Evolutionary conservation across 2,888 invertebrate genomes (phyloP).

Genomic region (Folsomia candida): DNA sequence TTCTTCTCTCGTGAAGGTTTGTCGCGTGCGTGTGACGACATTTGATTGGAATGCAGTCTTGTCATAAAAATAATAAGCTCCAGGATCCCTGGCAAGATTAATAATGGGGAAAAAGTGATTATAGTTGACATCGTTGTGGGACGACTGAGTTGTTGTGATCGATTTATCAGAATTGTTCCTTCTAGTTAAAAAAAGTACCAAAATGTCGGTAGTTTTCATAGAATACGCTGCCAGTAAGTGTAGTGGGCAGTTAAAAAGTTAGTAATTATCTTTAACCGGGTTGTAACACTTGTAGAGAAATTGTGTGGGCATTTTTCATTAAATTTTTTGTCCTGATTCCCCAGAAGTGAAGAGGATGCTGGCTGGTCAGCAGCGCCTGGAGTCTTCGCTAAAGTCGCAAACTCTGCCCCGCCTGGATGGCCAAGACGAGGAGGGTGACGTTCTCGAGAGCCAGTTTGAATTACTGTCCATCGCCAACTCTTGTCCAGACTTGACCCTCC

Average conservation of each 20-base stretch:
- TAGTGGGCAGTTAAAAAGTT: conserved; percentile 6
- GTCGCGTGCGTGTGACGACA: too few relatives aligned
- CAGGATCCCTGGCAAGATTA: neutral
- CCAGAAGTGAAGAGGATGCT: conserved; percentile 41
- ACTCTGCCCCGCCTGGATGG: conserved; percentile 50
- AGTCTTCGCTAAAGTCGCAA: conserved; percentile 42
- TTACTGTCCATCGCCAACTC: conserved; percentile 48
- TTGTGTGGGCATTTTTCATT: neutral
- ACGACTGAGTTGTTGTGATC: neutral
- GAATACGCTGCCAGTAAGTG: conserved; percentile 9
- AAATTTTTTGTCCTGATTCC: neutral
- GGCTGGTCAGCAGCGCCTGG: conserved; percentile 43
- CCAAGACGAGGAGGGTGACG: conserved; percentile 49
- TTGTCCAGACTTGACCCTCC: conserved; percentile 48
- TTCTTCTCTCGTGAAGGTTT: too few relatives aligned
- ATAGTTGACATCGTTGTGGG: neutral
- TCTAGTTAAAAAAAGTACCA: neutral
- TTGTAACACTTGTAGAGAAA: neutral
- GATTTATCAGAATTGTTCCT: neutral
- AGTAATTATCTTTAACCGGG: neutral
- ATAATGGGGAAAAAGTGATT: neutral
- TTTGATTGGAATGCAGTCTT: neutral
- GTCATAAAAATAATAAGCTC: neutral
- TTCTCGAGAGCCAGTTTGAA: conserved; percentile 44
- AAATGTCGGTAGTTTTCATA: conserved; percentile 1